Percentiles rank a stretch among this genome's conserved stretches.
Conservation (phyloP, 2,888 invertebrate genomes). For the Cataglyphis albicans region DNA sequence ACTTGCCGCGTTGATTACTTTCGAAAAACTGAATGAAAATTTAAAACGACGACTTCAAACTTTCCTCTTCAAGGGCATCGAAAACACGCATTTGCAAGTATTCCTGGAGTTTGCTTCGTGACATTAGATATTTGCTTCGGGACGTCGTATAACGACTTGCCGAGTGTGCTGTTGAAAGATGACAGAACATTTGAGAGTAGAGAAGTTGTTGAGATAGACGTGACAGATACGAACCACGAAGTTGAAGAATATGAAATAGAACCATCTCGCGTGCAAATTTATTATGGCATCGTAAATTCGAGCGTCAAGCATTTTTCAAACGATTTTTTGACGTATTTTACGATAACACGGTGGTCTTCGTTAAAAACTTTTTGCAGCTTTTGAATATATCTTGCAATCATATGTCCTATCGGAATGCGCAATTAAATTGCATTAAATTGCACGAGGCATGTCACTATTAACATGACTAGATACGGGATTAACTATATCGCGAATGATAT, state of each 20-base stretch:
- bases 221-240: conserved; percentile 9
- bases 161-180: conserved; percentile 19
- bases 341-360: not conserved
- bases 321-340: conserved; percentile 25
- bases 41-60: not conserved
- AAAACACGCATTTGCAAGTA: conserved; percentile 9
- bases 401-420: not conserved
- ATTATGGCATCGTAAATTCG: conserved; percentile 4
- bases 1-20: not conserved
- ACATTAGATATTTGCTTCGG: conserved; percentile 3
- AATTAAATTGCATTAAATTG: conserved; percentile 39
- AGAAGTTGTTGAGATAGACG: not conserved
- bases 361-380: not conserved
- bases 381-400: not conserved
- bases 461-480: not conserved
- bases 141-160: conserved; percentile 21
- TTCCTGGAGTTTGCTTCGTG: not conserved
- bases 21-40: not conserved
- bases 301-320: conserved; percentile 3
- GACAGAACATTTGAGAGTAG: conserved; percentile 12
- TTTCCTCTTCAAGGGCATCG: not conserved
- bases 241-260: conserved; percentile 1
- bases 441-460: not conserved
- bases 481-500: conserved; percentile 18
- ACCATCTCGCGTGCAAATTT: not conserved